A percentile compares a stretch with the other conserved stretches of the same genome.
Evolutionary conservation across 2,888 invertebrate species (phyloP).

Genomic region (Mythimna albipuncta): DNA sequence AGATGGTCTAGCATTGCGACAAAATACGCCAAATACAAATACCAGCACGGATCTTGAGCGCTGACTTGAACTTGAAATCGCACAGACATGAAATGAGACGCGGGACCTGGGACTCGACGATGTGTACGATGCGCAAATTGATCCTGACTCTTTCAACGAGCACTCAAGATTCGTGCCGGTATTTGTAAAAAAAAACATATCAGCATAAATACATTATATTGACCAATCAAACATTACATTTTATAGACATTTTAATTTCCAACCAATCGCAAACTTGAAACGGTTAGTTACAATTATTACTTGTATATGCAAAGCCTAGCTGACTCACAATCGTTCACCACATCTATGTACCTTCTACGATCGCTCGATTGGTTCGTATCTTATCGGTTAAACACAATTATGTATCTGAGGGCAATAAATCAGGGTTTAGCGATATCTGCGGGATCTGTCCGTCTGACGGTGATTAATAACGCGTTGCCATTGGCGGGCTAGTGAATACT

Average conservation of each 20-base stretch:
- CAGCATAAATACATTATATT: not conserved
- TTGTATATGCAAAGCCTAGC: conserved; percentile 1
- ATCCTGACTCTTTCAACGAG: no score
- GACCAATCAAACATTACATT: not conserved
- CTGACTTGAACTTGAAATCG: no score
- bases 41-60: no score
- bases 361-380: conserved; percentile 35
- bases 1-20: no score
- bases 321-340: conserved; percentile 28
- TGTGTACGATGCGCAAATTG: no score
- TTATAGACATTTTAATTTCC: no score
- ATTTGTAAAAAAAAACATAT: no score
- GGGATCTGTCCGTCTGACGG: conserved; percentile 46
- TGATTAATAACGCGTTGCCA: conserved; percentile 51
- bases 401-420: conserved; percentile 52
- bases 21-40: no score
- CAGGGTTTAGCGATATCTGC: conserved; percentile 55
- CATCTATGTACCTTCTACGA: conserved; percentile 30
- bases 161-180: no score
- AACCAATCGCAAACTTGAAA: not conserved
- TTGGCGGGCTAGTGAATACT: conserved; percentile 46
- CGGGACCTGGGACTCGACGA: no score
- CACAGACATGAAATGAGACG: no score
- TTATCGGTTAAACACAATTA: conserved; percentile 60
- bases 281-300: not conserved